A percentile compares a stretch with the other conserved stretches of the same genome.
Evolutionary conservation across 2,888 invertebrate species (phyloP).

Genomic region (Odiellus spinosus): DNA sequence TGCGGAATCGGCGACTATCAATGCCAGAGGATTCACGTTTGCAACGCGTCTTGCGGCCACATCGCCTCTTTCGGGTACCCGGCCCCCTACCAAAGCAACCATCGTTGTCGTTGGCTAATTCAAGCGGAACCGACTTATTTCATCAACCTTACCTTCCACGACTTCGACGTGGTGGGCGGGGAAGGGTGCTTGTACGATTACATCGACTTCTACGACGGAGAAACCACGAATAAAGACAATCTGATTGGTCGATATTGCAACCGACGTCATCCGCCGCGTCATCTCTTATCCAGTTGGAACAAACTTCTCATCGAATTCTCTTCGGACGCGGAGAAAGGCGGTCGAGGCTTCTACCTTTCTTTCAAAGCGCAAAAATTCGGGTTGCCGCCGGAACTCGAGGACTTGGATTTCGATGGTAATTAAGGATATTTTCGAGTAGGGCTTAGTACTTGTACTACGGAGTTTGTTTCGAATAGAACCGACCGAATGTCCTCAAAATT

Average conservation of each 20-base stretch:
- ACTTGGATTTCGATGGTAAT: conserved; percentile 18
- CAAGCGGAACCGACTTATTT: conserved; percentile 21
- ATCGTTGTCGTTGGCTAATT: conserved; percentile 24
- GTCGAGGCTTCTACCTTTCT: conserved; percentile 21
- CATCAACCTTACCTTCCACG: conserved; percentile 22
- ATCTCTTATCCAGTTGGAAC: conserved; percentile 24
- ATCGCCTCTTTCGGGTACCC: conserved; percentile 24
- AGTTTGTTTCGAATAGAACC: no score
- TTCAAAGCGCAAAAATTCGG: conserved; percentile 20
- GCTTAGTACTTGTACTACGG: no score
- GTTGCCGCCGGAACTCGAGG: conserved; percentile 15
- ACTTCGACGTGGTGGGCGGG: conserved; percentile 23
- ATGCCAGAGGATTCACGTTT: conserved; percentile 19
- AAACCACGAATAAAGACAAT: conserved; percentile 16
- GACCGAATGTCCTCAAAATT: conserved; percentile 18
- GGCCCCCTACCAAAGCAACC: conserved; percentile 21
- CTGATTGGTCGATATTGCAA: conserved; percentile 24
- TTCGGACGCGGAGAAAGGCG: conserved; percentile 20
- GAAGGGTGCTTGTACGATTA: conserved; percentile 22
- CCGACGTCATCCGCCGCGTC: conserved; percentile 18
- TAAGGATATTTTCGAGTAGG: no score
- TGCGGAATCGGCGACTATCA: conserved; percentile 22
- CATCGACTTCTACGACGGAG: conserved; percentile 22
- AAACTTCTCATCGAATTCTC: conserved; percentile 22
- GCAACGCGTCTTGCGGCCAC: conserved; percentile 21